A percentile compares a stretch with the other conserved stretches of the same genome.
Evolutionary conservation across 2,797 vertebrate genomes (phyloP).

Genomic region (Labeo calbasu): DNA sequence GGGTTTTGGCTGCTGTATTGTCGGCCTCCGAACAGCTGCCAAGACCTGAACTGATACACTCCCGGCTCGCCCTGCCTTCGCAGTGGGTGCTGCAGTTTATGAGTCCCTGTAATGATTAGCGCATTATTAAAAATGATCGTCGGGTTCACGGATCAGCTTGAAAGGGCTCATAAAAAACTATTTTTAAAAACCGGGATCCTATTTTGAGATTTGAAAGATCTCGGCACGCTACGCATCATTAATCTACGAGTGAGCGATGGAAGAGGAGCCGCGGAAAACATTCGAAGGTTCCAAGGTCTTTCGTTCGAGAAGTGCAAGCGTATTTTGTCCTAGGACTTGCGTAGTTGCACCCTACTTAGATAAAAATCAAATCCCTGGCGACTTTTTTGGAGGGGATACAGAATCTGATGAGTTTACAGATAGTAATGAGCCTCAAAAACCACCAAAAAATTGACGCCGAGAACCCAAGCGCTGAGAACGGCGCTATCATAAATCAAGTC

Average conservation of each 20-base stretch:
- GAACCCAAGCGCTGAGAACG: neutral
- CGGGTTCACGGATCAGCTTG: slow-evolving; percentile 39
- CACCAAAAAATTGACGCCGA: neutral
- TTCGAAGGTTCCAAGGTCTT: slow-evolving; percentile 15
- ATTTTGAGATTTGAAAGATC: slow-evolving; percentile 46
- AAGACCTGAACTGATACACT: slow-evolving; percentile 40
- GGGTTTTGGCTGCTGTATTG: slow-evolving; percentile 54
- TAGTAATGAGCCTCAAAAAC: neutral
- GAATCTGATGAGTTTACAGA: neutral
- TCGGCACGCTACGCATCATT: slow-evolving; percentile 21
- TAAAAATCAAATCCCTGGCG: neutral
- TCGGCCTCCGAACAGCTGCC: slow-evolving; percentile 53
- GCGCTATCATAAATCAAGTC: slow-evolving; percentile 49
- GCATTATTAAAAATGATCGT: slow-evolving; percentile 47
- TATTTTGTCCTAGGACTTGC: neutral
- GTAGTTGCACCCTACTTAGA: neutral
- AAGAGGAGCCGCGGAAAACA: slow-evolving; percentile 3
- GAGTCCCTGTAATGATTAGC: slow-evolving; percentile 44
- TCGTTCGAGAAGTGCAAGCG: neutral
- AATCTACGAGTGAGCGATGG: slow-evolving; percentile 37
- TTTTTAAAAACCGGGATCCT: slow-evolving; percentile 47
- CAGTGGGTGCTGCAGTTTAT: slow-evolving; percentile 39
- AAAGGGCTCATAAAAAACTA: slow-evolving; percentile 39
- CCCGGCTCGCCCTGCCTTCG: slow-evolving; percentile 18
- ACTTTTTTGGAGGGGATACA: neutral